Percentiles rank a stretch among this genome's conserved stretches.
These are phyloP conservation scores for Acrocephalus kingi DNA, from an alignment of 2,113 vertebrate species.

Conservation along the genomic window DNA sequence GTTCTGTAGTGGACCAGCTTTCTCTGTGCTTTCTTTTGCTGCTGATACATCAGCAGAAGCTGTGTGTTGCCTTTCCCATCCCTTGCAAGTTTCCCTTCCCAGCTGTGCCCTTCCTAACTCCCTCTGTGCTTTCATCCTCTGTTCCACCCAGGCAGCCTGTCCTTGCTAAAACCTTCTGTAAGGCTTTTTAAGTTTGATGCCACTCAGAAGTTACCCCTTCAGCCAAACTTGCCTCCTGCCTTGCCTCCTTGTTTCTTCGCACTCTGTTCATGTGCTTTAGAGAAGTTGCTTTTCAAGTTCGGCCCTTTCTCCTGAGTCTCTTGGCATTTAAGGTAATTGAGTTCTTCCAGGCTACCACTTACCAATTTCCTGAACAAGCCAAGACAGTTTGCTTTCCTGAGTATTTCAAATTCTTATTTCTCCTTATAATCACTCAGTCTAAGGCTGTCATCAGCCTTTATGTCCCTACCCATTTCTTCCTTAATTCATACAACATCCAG, in stretches of 20 bases:
- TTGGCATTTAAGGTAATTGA: not conserved
- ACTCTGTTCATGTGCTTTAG: not conserved
- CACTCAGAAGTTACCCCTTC: not conserved
- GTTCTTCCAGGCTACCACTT: not conserved
- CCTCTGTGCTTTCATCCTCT: not conserved
- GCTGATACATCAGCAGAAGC: not conserved
- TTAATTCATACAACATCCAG: not conserved
- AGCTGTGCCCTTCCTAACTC: not conserved
- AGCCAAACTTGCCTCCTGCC: not conserved
- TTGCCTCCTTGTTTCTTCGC: not conserved
- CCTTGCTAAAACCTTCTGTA: not conserved
- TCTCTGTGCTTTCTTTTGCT: not conserved
- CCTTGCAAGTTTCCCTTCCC: not conserved
- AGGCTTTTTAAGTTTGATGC: not conserved
- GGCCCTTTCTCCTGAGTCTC: not conserved
- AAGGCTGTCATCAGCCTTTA: not conserved
- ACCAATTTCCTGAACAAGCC: not conserved
- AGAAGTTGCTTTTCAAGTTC: not conserved
- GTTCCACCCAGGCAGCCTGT: not conserved
- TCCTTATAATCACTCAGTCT: not conserved
- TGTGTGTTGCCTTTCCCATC: not conserved
- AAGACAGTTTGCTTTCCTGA: not conserved
- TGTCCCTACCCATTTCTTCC: not conserved
- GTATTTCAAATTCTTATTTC: not conserved
- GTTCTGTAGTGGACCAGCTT: not conserved